These are phyloP conservation scores for Chrysolina oricalcia DNA, from an alignment of 2,888 invertebrate genomes.

Conservation along the genomic window DNA sequence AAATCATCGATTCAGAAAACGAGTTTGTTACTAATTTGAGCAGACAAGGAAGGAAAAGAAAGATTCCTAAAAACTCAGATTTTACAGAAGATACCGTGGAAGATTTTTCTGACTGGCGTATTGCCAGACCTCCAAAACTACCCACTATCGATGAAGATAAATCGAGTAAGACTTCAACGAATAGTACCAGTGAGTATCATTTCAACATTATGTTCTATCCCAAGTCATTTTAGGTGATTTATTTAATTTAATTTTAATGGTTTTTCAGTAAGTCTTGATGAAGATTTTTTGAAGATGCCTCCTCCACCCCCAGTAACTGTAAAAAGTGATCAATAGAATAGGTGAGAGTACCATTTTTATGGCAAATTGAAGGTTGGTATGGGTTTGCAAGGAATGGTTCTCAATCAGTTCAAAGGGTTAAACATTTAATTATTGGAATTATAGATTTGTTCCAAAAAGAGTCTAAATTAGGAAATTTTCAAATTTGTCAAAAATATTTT, in stretches of 20 bases:
- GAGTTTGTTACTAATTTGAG: slow-evolving; percentile 19
- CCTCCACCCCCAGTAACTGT: slow-evolving; percentile 23
- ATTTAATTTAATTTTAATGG: slow-evolving; percentile 15
- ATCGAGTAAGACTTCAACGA: slow-evolving; percentile 19
- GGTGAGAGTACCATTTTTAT: slow-evolving; percentile 11
- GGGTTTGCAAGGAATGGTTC: neutral
- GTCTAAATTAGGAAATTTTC: slow-evolving; percentile 2
- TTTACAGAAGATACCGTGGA: slow-evolving; percentile 18
- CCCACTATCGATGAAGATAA: slow-evolving; percentile 28
- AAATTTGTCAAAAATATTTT: slow-evolving; percentile 17
- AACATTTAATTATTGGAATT: neutral
- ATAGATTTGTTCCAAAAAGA: neutral
- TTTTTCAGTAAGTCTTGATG: slow-evolving; percentile 25
- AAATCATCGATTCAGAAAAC: slow-evolving; percentile 26
- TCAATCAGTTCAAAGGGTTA: neutral
- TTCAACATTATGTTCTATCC: slow-evolving; percentile 9
- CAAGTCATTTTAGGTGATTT: neutral
- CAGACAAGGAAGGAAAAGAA: slow-evolving; percentile 28
- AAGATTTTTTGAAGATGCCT: slow-evolving; percentile 27
- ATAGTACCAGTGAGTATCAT: slow-evolving; percentile 23
- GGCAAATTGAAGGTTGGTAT: slow-evolving; percentile 6
- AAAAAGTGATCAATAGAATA: slow-evolving; percentile 20
- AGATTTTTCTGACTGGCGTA: slow-evolving; percentile 21
- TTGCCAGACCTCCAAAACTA: slow-evolving; percentile 31
- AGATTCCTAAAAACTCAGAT: slow-evolving; percentile 26